Percentiles rank a stretch among this genome's conserved stretches.
Evolutionary conservation across 2,113 vertebrate genomes (phyloP).

Genomic region (Octodon degus): DNA sequence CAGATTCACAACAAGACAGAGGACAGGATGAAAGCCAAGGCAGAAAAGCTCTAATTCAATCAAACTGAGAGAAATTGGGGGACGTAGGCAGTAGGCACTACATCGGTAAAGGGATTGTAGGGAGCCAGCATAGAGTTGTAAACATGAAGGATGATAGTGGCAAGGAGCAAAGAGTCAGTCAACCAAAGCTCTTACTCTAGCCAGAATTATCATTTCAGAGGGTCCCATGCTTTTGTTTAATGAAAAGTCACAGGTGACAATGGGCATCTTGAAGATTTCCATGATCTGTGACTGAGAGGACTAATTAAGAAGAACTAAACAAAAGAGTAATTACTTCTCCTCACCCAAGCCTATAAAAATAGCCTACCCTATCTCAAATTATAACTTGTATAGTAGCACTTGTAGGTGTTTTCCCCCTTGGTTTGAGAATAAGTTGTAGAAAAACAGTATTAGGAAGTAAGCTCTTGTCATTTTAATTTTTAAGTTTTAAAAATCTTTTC

Average conservation of each 20-base stretch:
- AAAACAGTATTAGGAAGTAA: not conserved
- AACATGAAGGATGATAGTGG: not conserved
- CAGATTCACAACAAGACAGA: not conserved
- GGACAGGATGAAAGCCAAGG: not conserved
- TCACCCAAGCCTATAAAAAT: not conserved
- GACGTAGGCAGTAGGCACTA: not conserved
- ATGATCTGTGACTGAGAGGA: not conserved
- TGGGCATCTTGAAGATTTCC: conserved; percentile 19
- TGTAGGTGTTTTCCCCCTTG: not conserved
- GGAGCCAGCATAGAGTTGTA: not conserved
- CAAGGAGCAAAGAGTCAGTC: not conserved
- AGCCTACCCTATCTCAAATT: conserved; percentile 34
- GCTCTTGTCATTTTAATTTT: not conserved
- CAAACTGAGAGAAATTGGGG: not conserved
- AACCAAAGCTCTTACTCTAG: not conserved
- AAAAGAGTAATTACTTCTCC: not conserved
- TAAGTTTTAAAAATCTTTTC: conserved; percentile 50
- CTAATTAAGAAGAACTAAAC: conserved; percentile 15
- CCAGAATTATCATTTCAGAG: not conserved
- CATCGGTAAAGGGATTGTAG: not conserved
- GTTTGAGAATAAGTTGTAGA: not conserved
- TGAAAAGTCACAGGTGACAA: not conserved
- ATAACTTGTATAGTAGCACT: not conserved
- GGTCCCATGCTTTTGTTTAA: not conserved
- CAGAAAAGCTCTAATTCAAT: not conserved